Evolutionary conservation across 2,797 vertebrate genomes (phyloP), one percentile per base, ranked within the genome.

Genomic region (Setipinna tenuifilis): DNA sequence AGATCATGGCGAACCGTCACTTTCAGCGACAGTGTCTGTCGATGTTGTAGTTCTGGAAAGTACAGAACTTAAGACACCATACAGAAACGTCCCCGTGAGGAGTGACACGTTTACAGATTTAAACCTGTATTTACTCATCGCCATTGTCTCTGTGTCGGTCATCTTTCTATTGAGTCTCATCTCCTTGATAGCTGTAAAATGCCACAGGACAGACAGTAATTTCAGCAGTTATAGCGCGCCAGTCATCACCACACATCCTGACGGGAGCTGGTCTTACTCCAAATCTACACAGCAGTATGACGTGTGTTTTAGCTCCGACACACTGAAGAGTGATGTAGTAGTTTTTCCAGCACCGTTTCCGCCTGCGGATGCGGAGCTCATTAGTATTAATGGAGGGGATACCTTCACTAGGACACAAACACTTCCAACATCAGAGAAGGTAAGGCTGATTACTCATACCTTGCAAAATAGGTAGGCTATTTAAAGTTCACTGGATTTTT

Each of bases 371-470:
- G n/a, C n/a, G n/a, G n/a, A n/a, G n/a, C n/a, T n/a, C n/a, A n/a
- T n/a, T n/a, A n/a, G n/a, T n/a, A n/a, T n/a, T 54, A 91, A 91
- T 1, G 90, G 89, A 59, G 87, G 65, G 19, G 92, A 92, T n/a
- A 91, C 90, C 57, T 92, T 88, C 83, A 91, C 83, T 81, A 85
- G 81, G 82, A 92, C 89, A 62, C 92, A 94, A 50, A 93, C 93
- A 44, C 92, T 93, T 87, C 91, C 92, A 0, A 93, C 14, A 0
- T 89, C 17, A 85, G 90, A 92, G 0, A 92, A 91, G 93, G 93
- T 94, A 90, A 19, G 82, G 7, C 59, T 71, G 19, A 82, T n/a
- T n/a, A n/a, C n/a, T n/a, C n/a, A n/a, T n/a, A n/a, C n/a, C n/a
- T n/a, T n/a, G n/a, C n/a, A n/a, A n/a, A n/a, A n/a, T n/a, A n/a